Evolutionary conservation across 2,113 vertebrate species (phyloP).

Genomic region (Bufo bufo): DNA sequence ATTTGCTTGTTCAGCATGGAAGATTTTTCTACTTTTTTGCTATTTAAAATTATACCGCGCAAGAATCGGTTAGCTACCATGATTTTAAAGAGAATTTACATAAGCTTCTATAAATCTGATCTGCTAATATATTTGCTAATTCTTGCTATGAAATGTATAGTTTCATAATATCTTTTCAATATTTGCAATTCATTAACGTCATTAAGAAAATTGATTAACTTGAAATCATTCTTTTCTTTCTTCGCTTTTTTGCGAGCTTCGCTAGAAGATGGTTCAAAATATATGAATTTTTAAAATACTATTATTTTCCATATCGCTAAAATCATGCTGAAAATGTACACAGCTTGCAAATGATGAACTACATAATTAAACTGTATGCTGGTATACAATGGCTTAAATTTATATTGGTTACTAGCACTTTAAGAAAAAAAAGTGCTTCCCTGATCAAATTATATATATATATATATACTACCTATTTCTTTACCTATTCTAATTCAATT

Average conservation of each 20-base stretch:
- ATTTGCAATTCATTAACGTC: not conserved
- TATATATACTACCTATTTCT: conserved; percentile 59
- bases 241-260: conserved; percentile 9
- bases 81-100: not conserved
- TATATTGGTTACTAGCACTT: conserved; percentile 63
- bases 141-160: not conserved
- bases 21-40: conserved; percentile 8
- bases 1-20: conserved; percentile 10
- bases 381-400: conserved; percentile 61
- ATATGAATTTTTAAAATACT: conserved; percentile 63
- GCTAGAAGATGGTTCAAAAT: conserved; percentile 61
- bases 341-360: conserved; percentile 59
- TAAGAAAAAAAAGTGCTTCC: conserved; percentile 56
- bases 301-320: conserved; percentile 53
- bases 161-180: not conserved
- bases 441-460: conserved; percentile 61
- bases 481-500: conserved; percentile 55
- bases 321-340: conserved; percentile 62
- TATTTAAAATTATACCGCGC: not conserved
- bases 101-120: not conserved
- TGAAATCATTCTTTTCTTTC: not conserved
- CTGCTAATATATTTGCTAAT: not conserved
- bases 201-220: not conserved
- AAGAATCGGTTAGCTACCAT: not conserved
- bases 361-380: conserved; percentile 60